A percentile compares a stretch with the other conserved stretches of the same genome.
Conservation (phyloP, 2,888 invertebrate genomes). For the Coleophora deauratella region DNA sequence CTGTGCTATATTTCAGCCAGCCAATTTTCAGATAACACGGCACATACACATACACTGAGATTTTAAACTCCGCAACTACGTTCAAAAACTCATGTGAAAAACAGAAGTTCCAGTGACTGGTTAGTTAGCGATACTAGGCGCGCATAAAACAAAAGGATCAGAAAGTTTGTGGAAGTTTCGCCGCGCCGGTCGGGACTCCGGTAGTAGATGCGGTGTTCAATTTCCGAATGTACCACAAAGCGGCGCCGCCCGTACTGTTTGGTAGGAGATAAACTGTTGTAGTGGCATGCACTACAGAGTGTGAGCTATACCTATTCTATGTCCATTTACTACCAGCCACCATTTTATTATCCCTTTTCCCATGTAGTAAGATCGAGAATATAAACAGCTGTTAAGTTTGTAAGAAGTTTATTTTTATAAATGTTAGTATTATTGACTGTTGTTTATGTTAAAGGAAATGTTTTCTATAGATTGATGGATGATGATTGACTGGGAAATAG, state of each 20-base stretch:
- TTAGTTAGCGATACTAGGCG: conserved; percentile 9
- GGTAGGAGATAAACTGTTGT: not conserved
- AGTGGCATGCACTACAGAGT: not conserved
- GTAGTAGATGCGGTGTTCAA: conserved; percentile 31
- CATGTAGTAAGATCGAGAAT: too few relatives aligned
- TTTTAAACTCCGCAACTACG: not conserved
- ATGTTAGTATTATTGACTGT: too few relatives aligned
- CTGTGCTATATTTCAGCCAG: too few relatives aligned
- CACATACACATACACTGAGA: not conserved
- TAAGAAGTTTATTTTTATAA: too few relatives aligned
- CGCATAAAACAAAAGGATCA: conserved; percentile 17
- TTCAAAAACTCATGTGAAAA: not conserved
- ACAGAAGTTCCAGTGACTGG: not conserved
- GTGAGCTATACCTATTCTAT: not conserved
- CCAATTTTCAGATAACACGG: too few relatives aligned
- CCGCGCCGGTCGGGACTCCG: not conserved
- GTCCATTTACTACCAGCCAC: not conserved
- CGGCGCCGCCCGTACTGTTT: conserved; percentile 42
- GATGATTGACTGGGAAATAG: not conserved
- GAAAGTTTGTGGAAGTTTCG: not conserved
- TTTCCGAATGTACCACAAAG: conserved; percentile 47
- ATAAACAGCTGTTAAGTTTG: too few relatives aligned
- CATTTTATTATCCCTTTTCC: too few relatives aligned
- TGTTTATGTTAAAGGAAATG: too few relatives aligned
- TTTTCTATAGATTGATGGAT: not conserved